Percentiles rank a stretch among this genome's conserved stretches.
Evolutionary conservation across 2,888 invertebrate genomes (phyloP).

Genomic region (Cephus sareptanus): DNA sequence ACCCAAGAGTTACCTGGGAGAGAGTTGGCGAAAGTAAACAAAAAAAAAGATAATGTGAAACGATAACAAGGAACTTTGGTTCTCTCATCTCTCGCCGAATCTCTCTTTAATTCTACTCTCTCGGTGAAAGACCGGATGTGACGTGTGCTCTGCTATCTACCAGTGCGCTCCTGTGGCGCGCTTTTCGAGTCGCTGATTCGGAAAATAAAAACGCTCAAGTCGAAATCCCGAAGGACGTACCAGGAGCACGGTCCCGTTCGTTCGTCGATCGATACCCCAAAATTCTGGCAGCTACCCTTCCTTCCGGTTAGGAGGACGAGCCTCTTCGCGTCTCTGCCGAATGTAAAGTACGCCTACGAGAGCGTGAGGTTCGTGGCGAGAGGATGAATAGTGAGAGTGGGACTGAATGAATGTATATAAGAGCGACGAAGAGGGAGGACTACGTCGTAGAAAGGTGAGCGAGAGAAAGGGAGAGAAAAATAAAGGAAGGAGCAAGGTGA

Average conservation of each 20-base stretch:
- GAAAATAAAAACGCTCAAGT: not conserved
- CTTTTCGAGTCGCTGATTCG: not conserved
- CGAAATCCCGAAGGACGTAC: not conserved
- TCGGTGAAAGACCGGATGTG: slow-evolving; percentile 5
- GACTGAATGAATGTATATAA: slow-evolving; percentile 21
- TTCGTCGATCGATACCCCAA: not conserved
- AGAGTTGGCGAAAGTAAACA: not conserved
- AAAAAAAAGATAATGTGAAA: not conserved
- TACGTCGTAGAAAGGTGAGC: not conserved
- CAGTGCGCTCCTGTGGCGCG: not conserved
- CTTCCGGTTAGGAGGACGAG: not conserved
- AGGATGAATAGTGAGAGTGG: slow-evolving; percentile 1
- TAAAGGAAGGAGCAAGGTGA: slow-evolving; percentile 15
- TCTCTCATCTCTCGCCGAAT: not conserved
- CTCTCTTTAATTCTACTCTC: slow-evolving; percentile 8
- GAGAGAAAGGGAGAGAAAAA: slow-evolving; percentile 18
- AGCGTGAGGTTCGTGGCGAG: slow-evolving; percentile 17
- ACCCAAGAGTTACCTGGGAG: not conserved
- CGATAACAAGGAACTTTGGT: not conserved
- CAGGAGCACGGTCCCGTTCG: not conserved
- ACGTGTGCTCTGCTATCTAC: not conserved
- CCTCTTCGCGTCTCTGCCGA: slow-evolving; percentile 32
- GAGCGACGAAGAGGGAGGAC: not conserved
- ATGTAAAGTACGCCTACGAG: slow-evolving; percentile 47
- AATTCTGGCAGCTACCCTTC: not conserved